phyloP scores from a whole-genome alignment of 1,140 invertebrate species.

The Drusus annulatus region DNA sequence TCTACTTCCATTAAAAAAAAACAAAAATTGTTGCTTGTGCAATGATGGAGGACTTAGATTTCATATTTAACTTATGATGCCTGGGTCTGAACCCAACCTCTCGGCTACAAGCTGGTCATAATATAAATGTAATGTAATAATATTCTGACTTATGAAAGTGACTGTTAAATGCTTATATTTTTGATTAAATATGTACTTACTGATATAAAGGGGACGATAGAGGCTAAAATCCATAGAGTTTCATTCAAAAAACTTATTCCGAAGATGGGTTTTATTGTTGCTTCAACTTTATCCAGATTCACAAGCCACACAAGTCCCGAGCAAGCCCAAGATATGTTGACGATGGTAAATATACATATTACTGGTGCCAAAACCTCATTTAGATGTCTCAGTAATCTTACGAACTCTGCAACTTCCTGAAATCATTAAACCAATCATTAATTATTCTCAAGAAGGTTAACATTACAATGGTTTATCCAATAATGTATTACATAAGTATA shows the following conservation, averaged over 20 bases:
- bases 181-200: slow-evolving; percentile 63
- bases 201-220: slow-evolving; percentile 80
- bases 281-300: slow-evolving; percentile 72
- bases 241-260: slow-evolving; percentile 77
- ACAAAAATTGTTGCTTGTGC: too few species aligned
- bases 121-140: too few species aligned
- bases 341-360: slow-evolving; percentile 81
- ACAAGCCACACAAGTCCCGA: slow-evolving; percentile 80
- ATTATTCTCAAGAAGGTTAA: too few species aligned
- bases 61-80: too few species aligned
- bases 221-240: slow-evolving; percentile 79
- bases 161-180: too few species aligned
- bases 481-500: background rate
- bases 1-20: too few species aligned
- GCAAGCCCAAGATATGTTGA: slow-evolving; percentile 81
- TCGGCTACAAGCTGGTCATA: too few species aligned
- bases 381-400: slow-evolving; percentile 81
- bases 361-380: slow-evolving; percentile 82
- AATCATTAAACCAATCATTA: slow-evolving; percentile 49
- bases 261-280: slow-evolving; percentile 71
- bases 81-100: too few species aligned
- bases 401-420: slow-evolving; percentile 83
- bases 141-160: too few species aligned
- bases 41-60: too few species aligned
- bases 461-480: too few species aligned